Evolutionary conservation across 2,113 vertebrate species (phyloP), one percentile per base, ranked within the genome.

Genomic region (Salvelinus fontinalis): DNA sequence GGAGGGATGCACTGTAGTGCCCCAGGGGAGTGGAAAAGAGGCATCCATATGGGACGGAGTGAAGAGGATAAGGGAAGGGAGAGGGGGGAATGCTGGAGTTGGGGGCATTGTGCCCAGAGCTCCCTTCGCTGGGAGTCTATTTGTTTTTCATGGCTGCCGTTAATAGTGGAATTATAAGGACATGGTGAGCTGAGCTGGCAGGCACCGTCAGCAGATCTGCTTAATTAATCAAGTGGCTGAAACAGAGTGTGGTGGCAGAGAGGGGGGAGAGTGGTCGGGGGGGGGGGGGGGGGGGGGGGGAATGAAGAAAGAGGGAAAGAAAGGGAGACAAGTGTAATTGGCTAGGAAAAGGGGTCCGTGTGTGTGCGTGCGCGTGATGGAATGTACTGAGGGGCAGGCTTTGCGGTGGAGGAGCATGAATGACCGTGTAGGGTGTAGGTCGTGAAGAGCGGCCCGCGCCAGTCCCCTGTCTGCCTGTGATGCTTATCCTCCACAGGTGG

Each of bases 171-270:
- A 74, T 79, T 66, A 77, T 71, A 66, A 74, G 71, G 71, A 65
- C 18, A 31, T 64, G 9, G 73, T 22, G 73, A 44, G 69, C 69
- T 31, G 12, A 18, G 57, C 51, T 31, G 69, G 48, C 77, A 31
- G 39, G 77, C 70, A 34, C 66, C 22, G 74, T 74, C 70, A 85
- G 54, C 75, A 51, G 31, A 26, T 72, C 44, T 67, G 62, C 69
- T 75, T 85, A 81, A 87, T 91, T 88, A 87, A 87, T 90, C 84
- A 80, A 71, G 54, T 3, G 3, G 0, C 59, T 22, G 59, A 62
- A 62, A 62, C 59, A 7, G n/a, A 54, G 51, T 54, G 51, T 62
- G 59, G 59, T 62, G 59, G 54, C 5, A 16, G 8, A 8, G 18
- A 18, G 44, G 44, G 67, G 27, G 39, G 39, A 44, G 39, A 44